Conservation (phyloP, 2,113 vertebrate species). For the Zapus hudsonius region DNA sequence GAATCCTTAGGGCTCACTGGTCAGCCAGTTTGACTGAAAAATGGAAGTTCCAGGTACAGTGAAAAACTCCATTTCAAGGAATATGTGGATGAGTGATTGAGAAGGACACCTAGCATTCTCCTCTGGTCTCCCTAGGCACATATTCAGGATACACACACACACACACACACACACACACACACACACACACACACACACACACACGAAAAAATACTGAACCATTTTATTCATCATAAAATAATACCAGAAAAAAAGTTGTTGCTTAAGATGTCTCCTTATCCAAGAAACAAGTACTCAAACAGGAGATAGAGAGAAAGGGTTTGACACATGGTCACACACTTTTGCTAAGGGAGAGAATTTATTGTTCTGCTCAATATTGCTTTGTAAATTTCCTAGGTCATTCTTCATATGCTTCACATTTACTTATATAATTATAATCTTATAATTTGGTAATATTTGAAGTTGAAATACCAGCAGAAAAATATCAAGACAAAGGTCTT, state of each 20-base stretch:
- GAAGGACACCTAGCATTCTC: too few species aligned
- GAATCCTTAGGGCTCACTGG: too few species aligned
- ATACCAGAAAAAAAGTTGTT: not conserved
- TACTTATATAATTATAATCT: not conserved
- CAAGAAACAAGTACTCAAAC: not conserved
- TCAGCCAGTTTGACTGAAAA: too few species aligned
- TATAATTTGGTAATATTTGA: not conserved
- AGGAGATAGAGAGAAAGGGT: not conserved
- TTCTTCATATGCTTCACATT: not conserved
- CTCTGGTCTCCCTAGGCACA: too few species aligned
- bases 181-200: too few species aligned
- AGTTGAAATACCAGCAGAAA: not conserved
- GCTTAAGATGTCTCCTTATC: not conserved
- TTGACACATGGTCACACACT: not conserved
- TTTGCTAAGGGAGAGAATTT: not conserved
- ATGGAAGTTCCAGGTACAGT: too few species aligned
- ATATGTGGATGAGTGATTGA: too few species aligned
- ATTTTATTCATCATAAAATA: not conserved
- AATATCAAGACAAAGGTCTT: not conserved
- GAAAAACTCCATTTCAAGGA: too few species aligned
- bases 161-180: too few species aligned
- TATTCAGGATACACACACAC: too few species aligned
- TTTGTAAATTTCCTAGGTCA: not conserved
- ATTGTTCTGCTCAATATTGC: not conserved
- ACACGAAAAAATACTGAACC: not conserved